These are phyloP conservation scores for Parnassius orleans DNA, from an alignment of 2,888 invertebrate species.

Conservation along the genomic window DNA sequence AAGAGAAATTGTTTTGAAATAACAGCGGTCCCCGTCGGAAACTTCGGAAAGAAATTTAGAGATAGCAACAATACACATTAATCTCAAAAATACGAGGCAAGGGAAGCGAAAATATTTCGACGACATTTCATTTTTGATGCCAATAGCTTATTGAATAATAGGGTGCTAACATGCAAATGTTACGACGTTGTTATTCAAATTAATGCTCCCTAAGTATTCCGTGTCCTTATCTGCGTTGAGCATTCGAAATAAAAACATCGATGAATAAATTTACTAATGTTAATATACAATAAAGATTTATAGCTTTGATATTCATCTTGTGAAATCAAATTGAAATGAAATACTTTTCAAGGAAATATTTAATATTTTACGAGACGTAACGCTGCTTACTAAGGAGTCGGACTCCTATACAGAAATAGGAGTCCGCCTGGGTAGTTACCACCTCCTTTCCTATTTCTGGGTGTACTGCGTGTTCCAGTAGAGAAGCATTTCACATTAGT, in stretches of 20 bases:
- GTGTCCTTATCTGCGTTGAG: slow-evolving; percentile 22
- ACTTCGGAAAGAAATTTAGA: slow-evolving; percentile 22
- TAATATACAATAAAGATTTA: slow-evolving; percentile 20
- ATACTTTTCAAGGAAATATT: too few species aligned
- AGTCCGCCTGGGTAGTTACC: too few species aligned
- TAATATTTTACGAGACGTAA: too few species aligned
- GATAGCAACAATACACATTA: slow-evolving; percentile 27
- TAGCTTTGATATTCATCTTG: not conserved
- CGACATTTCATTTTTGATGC: slow-evolving; percentile 29
- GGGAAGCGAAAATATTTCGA: slow-evolving; percentile 25
- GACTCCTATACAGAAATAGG: too few species aligned
- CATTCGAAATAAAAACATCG: slow-evolving; percentile 26
- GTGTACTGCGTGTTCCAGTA: too few species aligned
- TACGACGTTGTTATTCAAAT: slow-evolving; percentile 29
- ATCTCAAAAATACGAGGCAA: slow-evolving; percentile 21
- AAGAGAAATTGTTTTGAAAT: slow-evolving; percentile 11
- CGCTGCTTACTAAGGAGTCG: too few species aligned
- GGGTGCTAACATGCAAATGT: slow-evolving; percentile 28
- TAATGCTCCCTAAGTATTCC: slow-evolving; percentile 26
- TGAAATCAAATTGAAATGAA: slow-evolving; percentile 9
- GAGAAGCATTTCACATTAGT: too few species aligned
- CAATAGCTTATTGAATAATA: slow-evolving; percentile 28
- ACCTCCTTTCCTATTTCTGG: too few species aligned
- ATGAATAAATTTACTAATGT: slow-evolving; percentile 25
- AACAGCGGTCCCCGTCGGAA: slow-evolving; percentile 22